Percentiles rank a stretch among this genome's conserved stretches.
Evolutionary conservation across 2,113 vertebrate species (phyloP).

Genomic region (Entelurus aequoreus): DNA sequence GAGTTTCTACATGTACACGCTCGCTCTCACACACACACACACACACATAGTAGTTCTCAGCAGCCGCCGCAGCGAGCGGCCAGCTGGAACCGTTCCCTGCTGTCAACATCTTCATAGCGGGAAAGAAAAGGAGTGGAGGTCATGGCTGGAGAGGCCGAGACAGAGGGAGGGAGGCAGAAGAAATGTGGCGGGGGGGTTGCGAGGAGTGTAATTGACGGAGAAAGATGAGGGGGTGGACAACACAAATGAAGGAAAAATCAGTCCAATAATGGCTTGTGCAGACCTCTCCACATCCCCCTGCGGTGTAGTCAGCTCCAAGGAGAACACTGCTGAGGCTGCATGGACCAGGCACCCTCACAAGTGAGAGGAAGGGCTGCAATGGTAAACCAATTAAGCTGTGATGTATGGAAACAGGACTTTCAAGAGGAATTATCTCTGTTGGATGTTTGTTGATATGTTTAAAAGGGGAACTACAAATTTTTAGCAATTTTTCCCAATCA

Average conservation of each 20-base stretch:
- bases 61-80: constrained; percentile 34
- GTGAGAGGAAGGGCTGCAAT: constrained; percentile 2
- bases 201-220: constrained; percentile 36
- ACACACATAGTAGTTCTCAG: constrained; percentile 13
- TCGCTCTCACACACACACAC: constrained; percentile 4
- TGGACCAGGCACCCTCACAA: constrained; percentile 18
- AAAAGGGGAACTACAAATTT: too few species aligned
- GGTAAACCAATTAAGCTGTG: constrained; percentile 17
- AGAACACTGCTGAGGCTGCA: constrained; percentile 20
- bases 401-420: constrained; percentile 3
- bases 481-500: too few species aligned
- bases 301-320: constrained; percentile 45
- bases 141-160: constrained; percentile 6
- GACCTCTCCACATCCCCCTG: constrained; percentile 32
- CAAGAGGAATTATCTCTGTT: neutral
- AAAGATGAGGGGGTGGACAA: constrained; percentile 9
- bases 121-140: neutral
- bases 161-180: neutral
- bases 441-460: neutral
- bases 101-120: constrained; percentile 60
- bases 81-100: constrained; percentile 62
- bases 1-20: constrained; percentile 23
- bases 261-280: constrained; percentile 36
- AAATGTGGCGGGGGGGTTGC: neutral
- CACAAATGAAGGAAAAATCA: constrained; percentile 8